Evolutionary conservation across 2,113 vertebrate species (phyloP), one percentile per base, ranked within the genome.

Genomic region (Corvus moneduloides): DNA sequence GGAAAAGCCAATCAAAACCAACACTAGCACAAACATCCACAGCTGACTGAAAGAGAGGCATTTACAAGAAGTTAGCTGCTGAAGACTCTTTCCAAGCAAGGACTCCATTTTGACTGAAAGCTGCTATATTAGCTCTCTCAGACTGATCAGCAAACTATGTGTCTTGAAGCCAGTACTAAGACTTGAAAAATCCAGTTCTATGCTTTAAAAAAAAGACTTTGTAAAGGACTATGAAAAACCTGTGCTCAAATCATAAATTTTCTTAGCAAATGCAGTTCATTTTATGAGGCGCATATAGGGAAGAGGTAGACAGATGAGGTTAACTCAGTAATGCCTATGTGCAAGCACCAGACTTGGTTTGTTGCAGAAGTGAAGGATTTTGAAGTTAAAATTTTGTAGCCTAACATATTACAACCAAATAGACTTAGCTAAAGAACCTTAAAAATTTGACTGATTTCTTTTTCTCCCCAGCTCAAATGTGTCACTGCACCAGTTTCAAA

Each of bases 1-100:
- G 87, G 99, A 99, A 97, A 99, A 95, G 18, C 99, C 99, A 64
- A 98, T 97, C 62, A 99, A 44, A 66, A 98, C 97, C 41, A 99
- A 94, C 92, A 99, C 97, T 63, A 99, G 33, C 32, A 99, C 88
- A 91, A 99, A 97, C 84, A 99, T 89, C 99, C 99, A 99, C 78
- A 99, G 98, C 61, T 98, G 98, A 97, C 99, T 99, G 84, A 43
- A 97, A 98, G 82, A 96, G 16, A 96, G 41, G 35, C 63, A 55
- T 84, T 84, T 72, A 49, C 80, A 85, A 86, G 20, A 68, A 79
- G 14, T 90, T 82, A 93, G 82, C 26, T 81, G 23, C 62, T 67
- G 49, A 87, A 84, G n/a, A 69, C 33, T 78, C 26, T 67, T 88
- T 80, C 67, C 46, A 78, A 83, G 13, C 14, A 61, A 73, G 35